A percentile compares a stretch with the other conserved stretches of the same genome.
These are phyloP conservation scores for Calypte anna DNA, from an alignment of 2,113 vertebrate species.

Conservation along the genomic window DNA sequence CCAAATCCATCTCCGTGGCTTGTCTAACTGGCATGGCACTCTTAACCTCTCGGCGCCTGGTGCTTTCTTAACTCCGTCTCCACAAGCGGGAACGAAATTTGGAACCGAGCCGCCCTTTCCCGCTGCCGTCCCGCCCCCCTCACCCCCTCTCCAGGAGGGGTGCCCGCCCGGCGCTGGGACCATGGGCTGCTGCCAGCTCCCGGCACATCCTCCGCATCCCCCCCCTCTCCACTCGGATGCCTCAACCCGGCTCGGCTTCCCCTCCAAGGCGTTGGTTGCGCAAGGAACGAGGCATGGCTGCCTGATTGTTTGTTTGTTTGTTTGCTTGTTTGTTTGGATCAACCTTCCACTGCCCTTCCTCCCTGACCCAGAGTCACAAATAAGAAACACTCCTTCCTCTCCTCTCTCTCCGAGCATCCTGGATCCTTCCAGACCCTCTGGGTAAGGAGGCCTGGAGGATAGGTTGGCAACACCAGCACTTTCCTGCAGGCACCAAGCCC, in stretches of 20 bases:
- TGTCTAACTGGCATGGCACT: constrained; percentile 38
- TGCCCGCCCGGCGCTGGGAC: not conserved
- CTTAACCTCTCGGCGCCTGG: not conserved
- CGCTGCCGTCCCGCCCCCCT: fast-evolving
- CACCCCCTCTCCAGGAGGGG: not conserved
- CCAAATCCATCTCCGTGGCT: constrained; percentile 17
- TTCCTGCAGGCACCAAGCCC: not conserved
- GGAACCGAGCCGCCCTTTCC: not conserved
- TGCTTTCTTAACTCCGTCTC: constrained; percentile 32
- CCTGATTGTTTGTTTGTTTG: not conserved
- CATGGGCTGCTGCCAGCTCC: not conserved
- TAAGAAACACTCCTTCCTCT: constrained; percentile 24
- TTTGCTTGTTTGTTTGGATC: not conserved
- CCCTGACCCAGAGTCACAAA: not conserved
- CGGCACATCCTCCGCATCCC: not conserved
- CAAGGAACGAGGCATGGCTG: fast-evolving
- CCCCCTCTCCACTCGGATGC: not conserved
- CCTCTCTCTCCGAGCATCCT: not conserved
- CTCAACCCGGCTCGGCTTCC: not conserved
- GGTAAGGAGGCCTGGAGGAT: not conserved
- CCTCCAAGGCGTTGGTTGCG: not conserved
- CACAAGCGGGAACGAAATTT: not conserved
- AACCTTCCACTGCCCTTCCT: not conserved
- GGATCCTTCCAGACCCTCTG: not conserved
- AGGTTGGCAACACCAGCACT: not conserved